phyloP scores from a whole-genome alignment of 2,888 invertebrate species.

The Leptopterna dolabrata region DNA sequence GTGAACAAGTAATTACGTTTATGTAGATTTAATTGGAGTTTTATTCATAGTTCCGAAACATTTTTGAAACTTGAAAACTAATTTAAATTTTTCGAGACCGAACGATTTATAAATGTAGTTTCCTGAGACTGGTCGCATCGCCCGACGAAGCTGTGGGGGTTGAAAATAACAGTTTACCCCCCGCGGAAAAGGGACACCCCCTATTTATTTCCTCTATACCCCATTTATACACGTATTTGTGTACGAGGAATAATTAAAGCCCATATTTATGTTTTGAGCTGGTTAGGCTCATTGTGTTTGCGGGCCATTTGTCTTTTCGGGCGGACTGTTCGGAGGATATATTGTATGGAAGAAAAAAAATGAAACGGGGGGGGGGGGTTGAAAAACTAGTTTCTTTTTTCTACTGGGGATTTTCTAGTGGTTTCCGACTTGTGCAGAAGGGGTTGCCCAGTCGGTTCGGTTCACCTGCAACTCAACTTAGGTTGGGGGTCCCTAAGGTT shows the following conservation, averaged over 20 bases:
- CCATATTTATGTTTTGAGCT: conserved; percentile 43
- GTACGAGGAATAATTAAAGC: conserved; percentile 36
- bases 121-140: neutral
- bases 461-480: too few species aligned
- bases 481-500: too few species aligned
- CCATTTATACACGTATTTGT: conserved; percentile 35
- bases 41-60: neutral
- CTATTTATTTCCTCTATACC: conserved; percentile 15
- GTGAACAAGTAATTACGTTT: neutral
- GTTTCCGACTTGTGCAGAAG: too few species aligned
- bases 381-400: neutral
- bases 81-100: conserved; percentile 3
- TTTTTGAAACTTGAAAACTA: neutral
- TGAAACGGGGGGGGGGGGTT: neutral
- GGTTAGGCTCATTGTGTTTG: conserved; percentile 46
- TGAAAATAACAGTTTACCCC: conserved; percentile 20
- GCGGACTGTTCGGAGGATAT: neutral
- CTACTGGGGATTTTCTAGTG: too few species aligned
- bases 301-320: conserved; percentile 27
- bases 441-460: too few species aligned
- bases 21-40: neutral
- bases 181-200: conserved; percentile 22
- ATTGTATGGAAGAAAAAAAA: neutral
- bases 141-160: conserved; percentile 29
- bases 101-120: neutral